A percentile compares a stretch with the other conserved stretches of the same genome.
Evolutionary conservation across 2,888 invertebrate genomes (phyloP).

Genomic region (Erebia ligea): DNA sequence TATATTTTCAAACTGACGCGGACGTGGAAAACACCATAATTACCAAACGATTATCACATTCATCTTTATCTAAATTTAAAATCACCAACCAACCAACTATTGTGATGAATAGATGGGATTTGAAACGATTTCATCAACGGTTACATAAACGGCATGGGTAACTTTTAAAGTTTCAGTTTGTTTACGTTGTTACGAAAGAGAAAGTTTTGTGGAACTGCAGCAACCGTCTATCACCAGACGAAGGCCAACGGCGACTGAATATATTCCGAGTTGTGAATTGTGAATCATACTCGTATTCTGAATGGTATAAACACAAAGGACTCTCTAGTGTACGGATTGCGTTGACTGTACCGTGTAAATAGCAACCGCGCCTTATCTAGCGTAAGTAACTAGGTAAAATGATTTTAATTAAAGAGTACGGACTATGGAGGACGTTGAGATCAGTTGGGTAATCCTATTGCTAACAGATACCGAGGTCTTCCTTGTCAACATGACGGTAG

Average conservation of each 20-base stretch:
- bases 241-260: slow-evolving; percentile 41
- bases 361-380: slow-evolving; percentile 43
- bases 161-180: slow-evolving; percentile 40
- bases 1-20: slow-evolving; percentile 38
- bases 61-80: neutral
- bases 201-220: slow-evolving; percentile 45
- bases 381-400: slow-evolving; percentile 45
- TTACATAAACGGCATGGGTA: slow-evolving; percentile 11
- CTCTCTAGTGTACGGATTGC: slow-evolving; percentile 16
- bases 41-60: slow-evolving; percentile 37
- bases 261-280: slow-evolving; percentile 4
- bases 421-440: neutral
- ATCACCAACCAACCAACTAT: neutral
- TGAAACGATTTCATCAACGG: neutral
- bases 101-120: neutral
- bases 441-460: neutral
- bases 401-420: slow-evolving; percentile 41
- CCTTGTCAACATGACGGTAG: neutral
- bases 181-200: slow-evolving; percentile 46
- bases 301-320: slow-evolving; percentile 29
- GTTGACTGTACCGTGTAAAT: slow-evolving; percentile 30
- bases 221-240: slow-evolving; percentile 33
- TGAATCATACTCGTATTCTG: slow-evolving; percentile 17
- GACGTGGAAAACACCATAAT: slow-evolving; percentile 41
- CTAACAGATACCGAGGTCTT: neutral